phyloP scores from a whole-genome alignment of 2,888 invertebrate genomes.

The Belgica antarctica region DNA sequence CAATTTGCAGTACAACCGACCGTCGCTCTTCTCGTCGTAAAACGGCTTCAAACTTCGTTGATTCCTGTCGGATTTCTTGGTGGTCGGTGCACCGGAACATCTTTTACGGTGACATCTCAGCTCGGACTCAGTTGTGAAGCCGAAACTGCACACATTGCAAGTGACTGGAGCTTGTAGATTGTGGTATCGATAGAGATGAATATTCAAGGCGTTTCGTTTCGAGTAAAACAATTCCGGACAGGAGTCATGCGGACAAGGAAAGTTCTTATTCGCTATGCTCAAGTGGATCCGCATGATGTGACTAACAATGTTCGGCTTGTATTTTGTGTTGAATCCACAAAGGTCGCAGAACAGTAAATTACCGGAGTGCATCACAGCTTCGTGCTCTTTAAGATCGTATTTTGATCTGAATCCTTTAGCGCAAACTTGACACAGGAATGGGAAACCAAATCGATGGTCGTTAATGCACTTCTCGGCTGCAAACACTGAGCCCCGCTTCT shows the following conservation, averaged over 20 bases:
- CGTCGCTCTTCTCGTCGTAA: background rate
- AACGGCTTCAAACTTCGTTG: background rate
- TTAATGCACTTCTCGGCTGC: background rate
- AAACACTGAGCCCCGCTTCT: background rate
- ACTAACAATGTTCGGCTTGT: background rate
- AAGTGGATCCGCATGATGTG: background rate
- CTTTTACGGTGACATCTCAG: background rate
- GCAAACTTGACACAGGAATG: background rate
- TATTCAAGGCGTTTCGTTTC: background rate
- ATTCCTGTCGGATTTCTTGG: background rate
- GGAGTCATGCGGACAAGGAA: background rate
- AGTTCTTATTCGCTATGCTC: background rate
- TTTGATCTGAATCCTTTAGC: background rate
- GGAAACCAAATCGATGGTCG: background rate
- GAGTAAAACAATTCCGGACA: slow-evolving; percentile 1
- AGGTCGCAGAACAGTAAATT: background rate
- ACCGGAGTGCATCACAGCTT: background rate
- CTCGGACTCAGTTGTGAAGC: slow-evolving; percentile 4
- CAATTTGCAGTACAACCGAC: background rate
- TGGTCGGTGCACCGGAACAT: background rate
- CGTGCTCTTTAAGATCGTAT: background rate
- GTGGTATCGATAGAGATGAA: slow-evolving; percentile 5
- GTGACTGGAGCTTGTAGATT: background rate
- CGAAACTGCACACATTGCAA: background rate
- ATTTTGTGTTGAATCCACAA: background rate